A percentile compares a stretch with the other conserved stretches of the same genome.
Conservation (phyloP, 2,797 vertebrate species). For the Acipenser transmontanus region DNA sequence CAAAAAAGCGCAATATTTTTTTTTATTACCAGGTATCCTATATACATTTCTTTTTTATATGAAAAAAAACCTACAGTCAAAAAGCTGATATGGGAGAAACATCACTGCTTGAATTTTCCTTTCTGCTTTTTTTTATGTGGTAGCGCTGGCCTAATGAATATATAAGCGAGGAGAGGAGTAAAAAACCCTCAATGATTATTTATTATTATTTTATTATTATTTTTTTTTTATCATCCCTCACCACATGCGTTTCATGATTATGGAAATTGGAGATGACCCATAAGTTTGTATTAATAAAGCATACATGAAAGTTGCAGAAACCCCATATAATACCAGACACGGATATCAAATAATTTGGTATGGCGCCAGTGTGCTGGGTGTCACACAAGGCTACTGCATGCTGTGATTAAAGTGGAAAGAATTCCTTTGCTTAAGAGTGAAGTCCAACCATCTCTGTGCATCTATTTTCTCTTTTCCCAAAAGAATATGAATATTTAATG, state of each 20-base stretch:
- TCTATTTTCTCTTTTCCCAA: slow-evolving; percentile 5
- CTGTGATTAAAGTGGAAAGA: slow-evolving; percentile 14
- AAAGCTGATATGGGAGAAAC: no score
- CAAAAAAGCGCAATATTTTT: no score
- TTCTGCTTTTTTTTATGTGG: no score
- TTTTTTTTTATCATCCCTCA: background rate
- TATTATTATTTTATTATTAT: no score
- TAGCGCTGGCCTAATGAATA: no score
- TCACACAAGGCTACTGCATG: background rate
- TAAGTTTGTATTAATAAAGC: background rate
- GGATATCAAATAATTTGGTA: background rate
- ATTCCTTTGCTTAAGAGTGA: background rate
- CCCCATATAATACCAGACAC: background rate
- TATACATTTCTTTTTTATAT: no score
- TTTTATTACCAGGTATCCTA: no score
- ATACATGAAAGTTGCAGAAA: background rate
- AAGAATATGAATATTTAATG: slow-evolving; percentile 4
- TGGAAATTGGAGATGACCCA: no score
- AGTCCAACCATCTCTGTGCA: slow-evolving; percentile 3
- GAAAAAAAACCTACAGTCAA: no score
- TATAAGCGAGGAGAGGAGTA: no score
- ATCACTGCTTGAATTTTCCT: no score
- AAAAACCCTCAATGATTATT: no score
- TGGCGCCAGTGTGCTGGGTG: background rate
- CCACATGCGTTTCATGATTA: background rate